Evolutionary conservation across 2,797 vertebrate genomes (phyloP).

Genomic region (Onychomys torridus): DNA sequence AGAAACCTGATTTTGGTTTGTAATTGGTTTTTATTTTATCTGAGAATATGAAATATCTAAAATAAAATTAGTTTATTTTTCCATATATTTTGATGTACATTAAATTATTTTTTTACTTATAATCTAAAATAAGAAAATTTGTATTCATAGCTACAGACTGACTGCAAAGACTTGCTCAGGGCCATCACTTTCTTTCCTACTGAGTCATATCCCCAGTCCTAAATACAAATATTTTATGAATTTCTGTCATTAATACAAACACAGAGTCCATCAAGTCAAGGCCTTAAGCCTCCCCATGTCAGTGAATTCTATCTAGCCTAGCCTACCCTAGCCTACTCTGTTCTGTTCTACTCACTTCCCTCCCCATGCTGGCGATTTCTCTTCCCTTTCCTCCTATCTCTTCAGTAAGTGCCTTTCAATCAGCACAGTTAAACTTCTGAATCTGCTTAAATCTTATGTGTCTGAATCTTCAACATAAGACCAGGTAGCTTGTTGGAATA

Average conservation of each 20-base stretch:
- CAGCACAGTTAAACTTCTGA: not conserved
- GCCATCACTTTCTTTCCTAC: not conserved
- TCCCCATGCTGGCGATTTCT: not conserved
- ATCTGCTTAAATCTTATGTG: not conserved
- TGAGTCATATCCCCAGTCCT: not conserved
- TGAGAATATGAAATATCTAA: not conserved
- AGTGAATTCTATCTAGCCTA: not conserved
- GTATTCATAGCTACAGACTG: not conserved
- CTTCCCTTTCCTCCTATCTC: not conserved
- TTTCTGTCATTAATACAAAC: not conserved
- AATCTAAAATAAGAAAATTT: constrained; percentile 13
- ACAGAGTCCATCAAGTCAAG: not conserved
- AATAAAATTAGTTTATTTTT: not conserved
- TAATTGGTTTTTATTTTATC: not conserved
- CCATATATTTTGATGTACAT: not conserved
- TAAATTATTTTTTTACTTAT: not conserved
- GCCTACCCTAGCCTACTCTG: not conserved
- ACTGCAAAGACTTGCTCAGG: not conserved
- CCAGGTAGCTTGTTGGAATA: not conserved
- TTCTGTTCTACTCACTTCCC: not conserved
- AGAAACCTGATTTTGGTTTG: not conserved
- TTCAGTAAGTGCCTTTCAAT: constrained; percentile 4
- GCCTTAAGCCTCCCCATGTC: not conserved
- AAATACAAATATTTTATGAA: constrained; percentile 15
- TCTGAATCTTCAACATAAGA: not conserved